phyloP scores from a whole-genome alignment of 2,797 vertebrate genomes.

The Microcaecilia unicolor region DNA sequence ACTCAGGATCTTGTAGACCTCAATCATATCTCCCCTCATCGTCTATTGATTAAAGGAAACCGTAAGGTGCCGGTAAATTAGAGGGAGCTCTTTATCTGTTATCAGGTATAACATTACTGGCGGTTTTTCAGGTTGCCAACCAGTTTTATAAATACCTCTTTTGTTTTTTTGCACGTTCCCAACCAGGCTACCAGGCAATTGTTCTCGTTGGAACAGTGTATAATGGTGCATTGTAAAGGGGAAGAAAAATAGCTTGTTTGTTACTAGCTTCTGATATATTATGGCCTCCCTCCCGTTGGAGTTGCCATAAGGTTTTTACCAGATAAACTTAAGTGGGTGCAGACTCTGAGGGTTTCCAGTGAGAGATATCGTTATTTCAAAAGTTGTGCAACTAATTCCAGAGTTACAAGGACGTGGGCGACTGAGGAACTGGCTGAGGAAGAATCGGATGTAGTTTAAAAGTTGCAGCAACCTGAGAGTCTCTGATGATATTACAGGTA shows the following conservation, averaged over 20 bases:
- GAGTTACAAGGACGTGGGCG: not conserved
- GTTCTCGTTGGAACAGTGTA: slow-evolving; percentile 33
- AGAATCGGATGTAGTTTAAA: no score
- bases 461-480: no score
- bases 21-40: no score
- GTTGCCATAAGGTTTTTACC: slow-evolving; percentile 11
- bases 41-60: no score
- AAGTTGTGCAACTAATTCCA: slow-evolving; percentile 7
- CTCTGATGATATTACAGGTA: no score
- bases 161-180: slow-evolving; percentile 49
- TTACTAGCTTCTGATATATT: slow-evolving; percentile 13
- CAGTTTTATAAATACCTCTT: slow-evolving; percentile 33
- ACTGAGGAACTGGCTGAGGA: slow-evolving; percentile 1
- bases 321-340: slow-evolving; percentile 13
- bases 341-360: slow-evolving; percentile 9
- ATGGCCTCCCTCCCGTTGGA: slow-evolving; percentile 5
- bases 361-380: slow-evolving; percentile 11
- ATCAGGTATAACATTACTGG: slow-evolving; percentile 40
- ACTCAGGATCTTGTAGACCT: no score
- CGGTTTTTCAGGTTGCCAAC: slow-evolving; percentile 30
- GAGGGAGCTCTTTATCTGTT: not conserved
- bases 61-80: accelerated
- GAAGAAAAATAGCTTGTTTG: slow-evolving; percentile 48
- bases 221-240: slow-evolving; percentile 51
- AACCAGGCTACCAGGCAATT: slow-evolving; percentile 30